phyloP scores from a whole-genome alignment of 2,113 vertebrate species.

The Otus sunia region DNA sequence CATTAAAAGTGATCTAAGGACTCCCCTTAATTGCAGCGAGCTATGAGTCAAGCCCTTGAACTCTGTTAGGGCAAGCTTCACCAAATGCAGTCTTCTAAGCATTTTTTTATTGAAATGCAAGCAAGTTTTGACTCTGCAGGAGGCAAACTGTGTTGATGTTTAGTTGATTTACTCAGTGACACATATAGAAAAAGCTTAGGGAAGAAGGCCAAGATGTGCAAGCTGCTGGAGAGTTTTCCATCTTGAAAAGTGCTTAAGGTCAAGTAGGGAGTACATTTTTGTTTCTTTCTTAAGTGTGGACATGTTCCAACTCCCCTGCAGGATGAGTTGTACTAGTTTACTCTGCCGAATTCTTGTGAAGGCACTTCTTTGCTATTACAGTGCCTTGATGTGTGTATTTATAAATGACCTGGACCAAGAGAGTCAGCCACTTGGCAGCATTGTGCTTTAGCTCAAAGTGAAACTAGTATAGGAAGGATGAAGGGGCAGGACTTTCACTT shows the following conservation, averaged over 20 bases:
- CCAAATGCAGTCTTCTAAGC: background rate
- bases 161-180: background rate
- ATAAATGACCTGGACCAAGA: background rate
- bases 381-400: background rate
- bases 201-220: background rate
- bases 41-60: background rate
- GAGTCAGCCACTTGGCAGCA: background rate
- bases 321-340: background rate
- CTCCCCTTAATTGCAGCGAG: background rate
- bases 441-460: background rate
- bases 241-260: background rate
- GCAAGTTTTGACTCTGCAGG: background rate
- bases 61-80: background rate
- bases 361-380: background rate
- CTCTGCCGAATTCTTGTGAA: background rate
- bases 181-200: background rate
- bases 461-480: background rate
- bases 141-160: background rate
- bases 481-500: background rate
- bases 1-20: background rate
- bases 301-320: background rate
- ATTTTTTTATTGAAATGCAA: background rate
- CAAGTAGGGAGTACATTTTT: background rate
- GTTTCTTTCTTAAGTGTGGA: background rate
- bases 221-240: background rate